These are phyloP conservation scores for Neelides folsomi DNA, from an alignment of 2,888 invertebrate genomes.

Conservation along the genomic window DNA sequence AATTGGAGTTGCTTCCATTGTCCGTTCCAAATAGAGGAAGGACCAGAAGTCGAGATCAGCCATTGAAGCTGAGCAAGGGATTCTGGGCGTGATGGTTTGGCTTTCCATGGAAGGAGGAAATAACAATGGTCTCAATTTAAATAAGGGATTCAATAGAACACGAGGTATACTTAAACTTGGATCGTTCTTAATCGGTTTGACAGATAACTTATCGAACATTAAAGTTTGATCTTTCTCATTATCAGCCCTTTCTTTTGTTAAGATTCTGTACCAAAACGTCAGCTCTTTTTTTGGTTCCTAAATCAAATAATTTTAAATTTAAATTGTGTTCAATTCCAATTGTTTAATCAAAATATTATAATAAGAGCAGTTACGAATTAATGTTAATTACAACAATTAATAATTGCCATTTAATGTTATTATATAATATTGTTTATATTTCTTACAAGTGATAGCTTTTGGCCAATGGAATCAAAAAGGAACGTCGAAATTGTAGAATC, in stretches of 20 bases:
- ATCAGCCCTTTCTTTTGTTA: constrained; percentile 13
- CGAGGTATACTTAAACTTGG: constrained; percentile 7
- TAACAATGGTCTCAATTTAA: constrained; percentile 19
- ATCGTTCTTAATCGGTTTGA: neutral
- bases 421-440: too few relatives aligned
- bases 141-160: constrained; percentile 21
- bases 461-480: constrained; percentile 25
- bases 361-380: neutral
- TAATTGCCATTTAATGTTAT: too few relatives aligned
- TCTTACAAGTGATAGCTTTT: constrained; percentile 15
- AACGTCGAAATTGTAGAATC: constrained; percentile 28
- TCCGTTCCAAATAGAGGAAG: constrained; percentile 20
- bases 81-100: neutral
- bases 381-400: too few relatives aligned
- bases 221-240: neutral
- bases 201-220: neutral
- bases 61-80: constrained; percentile 19
- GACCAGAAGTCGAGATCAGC: constrained; percentile 25
- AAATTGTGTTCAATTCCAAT: neutral
- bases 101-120: constrained; percentile 8
- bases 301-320: too few relatives aligned
- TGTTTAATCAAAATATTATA: neutral
- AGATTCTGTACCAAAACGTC: constrained; percentile 22
- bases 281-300: constrained; percentile 25
- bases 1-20: constrained; percentile 9